phyloP scores from a whole-genome alignment of 1,140 invertebrate species.

The Bemisia tabaci region DNA sequence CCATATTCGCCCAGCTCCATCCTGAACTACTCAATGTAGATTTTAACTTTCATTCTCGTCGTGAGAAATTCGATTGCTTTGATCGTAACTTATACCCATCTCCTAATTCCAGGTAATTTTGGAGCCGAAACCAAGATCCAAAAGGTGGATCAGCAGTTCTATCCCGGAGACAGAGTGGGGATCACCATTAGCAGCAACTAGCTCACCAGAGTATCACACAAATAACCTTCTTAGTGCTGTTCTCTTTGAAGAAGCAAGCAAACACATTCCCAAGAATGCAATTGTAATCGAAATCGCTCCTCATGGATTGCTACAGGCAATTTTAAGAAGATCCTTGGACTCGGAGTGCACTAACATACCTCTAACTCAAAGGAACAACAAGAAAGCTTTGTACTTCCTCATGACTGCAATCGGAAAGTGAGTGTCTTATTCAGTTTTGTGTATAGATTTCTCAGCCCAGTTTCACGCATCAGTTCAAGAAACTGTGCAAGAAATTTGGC shows the following conservation, averaged over 20 bases:
- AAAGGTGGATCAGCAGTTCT: slow-evolving; percentile 46
- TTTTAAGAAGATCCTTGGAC: slow-evolving; percentile 40
- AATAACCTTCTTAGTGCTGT: slow-evolving; percentile 47
- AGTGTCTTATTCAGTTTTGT: slow-evolving; percentile 19
- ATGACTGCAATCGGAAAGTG: slow-evolving; percentile 39
- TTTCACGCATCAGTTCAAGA: too few relatives aligned
- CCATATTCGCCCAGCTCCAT: too few relatives aligned
- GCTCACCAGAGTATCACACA: slow-evolving; percentile 52
- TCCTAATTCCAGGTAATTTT: slow-evolving; percentile 33
- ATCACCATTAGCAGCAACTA: slow-evolving; percentile 33
- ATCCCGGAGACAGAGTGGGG: slow-evolving; percentile 35
- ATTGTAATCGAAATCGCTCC: slow-evolving; percentile 45
- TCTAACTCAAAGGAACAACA: slow-evolving; percentile 38
- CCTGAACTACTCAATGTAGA: too few relatives aligned
- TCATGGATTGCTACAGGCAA: slow-evolving; percentile 42
- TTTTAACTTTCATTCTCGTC: too few relatives aligned
- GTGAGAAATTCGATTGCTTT: too few relatives aligned
- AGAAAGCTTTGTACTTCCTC: slow-evolving; percentile 36
- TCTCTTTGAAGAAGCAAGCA: slow-evolving; percentile 42
- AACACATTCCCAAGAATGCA: slow-evolving; percentile 41
- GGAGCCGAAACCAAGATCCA: slow-evolving; percentile 35
- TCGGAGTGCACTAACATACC: slow-evolving; percentile 37
- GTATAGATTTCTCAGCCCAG: too few relatives aligned
- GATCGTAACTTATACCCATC: too few relatives aligned
- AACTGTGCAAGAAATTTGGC: too few relatives aligned